Percentiles rank a stretch among this genome's conserved stretches.
These are phyloP conservation scores for Epicampocera succincta DNA, from an alignment of 2,888 invertebrate genomes.

Conservation along the genomic window DNA sequence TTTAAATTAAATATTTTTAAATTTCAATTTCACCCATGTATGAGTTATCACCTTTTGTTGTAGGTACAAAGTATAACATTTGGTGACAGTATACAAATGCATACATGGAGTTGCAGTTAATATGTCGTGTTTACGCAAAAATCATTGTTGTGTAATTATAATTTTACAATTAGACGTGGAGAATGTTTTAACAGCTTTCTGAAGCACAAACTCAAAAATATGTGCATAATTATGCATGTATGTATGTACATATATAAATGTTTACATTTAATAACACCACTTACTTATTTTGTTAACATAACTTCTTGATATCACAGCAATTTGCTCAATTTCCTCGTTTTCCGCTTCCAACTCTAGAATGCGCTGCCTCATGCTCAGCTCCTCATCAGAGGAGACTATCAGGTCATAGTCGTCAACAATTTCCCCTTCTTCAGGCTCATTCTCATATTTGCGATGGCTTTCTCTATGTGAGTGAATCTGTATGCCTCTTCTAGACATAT, in stretches of 20 bases:
- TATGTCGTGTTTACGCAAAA: no score
- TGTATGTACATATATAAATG: not conserved
- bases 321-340: constrained; percentile 81
- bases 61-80: no score
- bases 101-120: no score
- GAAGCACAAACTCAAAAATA: no score
- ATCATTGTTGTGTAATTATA: no score
- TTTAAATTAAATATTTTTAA: no score
- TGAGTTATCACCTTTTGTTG: no score
- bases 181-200: no score
- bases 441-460: constrained; percentile 32
- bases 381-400: constrained; percentile 82
- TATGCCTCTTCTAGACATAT: constrained; percentile 18
- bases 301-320: constrained; percentile 78
- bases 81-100: no score
- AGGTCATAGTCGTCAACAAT: constrained; percentile 80
- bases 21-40: no score
- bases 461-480: constrained; percentile 4
- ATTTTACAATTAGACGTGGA: no score
- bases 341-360: constrained; percentile 80
- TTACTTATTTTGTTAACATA: constrained; percentile 73
- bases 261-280: not conserved
- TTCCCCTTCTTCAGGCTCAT: constrained; percentile 80
- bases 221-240: no score
- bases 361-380: constrained; percentile 78